Percentiles rank a stretch among this genome's conserved stretches.
Evolutionary conservation across 2,888 invertebrate genomes (phyloP).

Genomic region (Scaptomyza flava): DNA sequence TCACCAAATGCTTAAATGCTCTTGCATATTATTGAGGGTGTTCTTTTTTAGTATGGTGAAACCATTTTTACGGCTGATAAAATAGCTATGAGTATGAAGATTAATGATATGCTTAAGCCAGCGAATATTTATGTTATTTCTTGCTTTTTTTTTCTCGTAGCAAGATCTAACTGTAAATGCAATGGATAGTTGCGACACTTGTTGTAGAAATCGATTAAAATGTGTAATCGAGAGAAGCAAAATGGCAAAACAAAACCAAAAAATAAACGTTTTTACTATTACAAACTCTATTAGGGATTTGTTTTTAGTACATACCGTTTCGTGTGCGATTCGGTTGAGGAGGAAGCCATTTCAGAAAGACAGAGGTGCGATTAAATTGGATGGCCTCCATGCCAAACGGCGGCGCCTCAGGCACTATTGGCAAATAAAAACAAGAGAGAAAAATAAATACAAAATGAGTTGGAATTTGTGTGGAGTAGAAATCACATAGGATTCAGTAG

Average conservation of each 20-base stretch:
- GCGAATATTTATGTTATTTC: neutral
- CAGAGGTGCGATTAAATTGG: conserved; percentile 91
- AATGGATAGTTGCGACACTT: neutral
- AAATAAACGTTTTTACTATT: too few species aligned
- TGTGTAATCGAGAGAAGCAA: neutral
- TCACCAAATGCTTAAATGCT: conserved; percentile 37
- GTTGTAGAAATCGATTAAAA: neutral
- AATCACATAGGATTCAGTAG: conserved; percentile 15
- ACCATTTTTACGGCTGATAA: neutral
- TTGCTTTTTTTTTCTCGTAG: neutral
- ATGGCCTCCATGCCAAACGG: conserved; percentile 93
- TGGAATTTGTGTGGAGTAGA: conserved; percentile 28
- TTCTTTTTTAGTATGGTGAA: too few species aligned
- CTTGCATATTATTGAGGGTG: conserved; percentile 1
- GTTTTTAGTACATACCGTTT: conserved; percentile 87
- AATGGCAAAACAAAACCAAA: too few species aligned
- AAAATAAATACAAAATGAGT: conserved; percentile 5
- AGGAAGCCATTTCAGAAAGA: conserved; percentile 93
- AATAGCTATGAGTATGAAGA: neutral
- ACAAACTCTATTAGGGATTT: conserved; percentile 2
- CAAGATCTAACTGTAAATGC: neutral
- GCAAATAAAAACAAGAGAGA: neutral
- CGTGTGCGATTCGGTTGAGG: conserved; percentile 88
- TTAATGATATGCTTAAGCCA: neutral
- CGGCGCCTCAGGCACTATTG: conserved; percentile 92